Conservation (phyloP, 1,140 invertebrate species). For the Steinernema khuongi region DNA sequence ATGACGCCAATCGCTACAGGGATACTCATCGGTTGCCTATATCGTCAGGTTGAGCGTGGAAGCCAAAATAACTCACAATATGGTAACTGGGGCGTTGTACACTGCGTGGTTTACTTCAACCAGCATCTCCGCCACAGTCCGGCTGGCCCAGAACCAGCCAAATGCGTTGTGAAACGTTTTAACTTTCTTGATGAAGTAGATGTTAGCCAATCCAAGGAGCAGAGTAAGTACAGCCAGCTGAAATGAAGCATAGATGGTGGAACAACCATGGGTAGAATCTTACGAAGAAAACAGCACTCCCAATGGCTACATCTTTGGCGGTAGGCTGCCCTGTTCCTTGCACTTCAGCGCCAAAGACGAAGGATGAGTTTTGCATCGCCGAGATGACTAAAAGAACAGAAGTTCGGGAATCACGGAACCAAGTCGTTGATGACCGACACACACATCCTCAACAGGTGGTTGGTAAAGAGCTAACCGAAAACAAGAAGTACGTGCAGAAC, state of each 20-base stretch:
- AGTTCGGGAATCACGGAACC: neutral
- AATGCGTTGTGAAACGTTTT: neutral
- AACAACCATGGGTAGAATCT: neutral
- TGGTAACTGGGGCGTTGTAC: neutral
- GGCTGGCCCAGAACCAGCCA: neutral
- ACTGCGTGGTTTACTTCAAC: neutral
- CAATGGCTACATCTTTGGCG: neutral
- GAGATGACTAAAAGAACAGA: neutral
- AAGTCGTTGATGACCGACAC: neutral
- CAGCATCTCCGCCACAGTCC: neutral
- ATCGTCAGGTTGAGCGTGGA: no score
- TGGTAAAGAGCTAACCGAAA: neutral
- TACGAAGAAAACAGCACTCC: neutral
- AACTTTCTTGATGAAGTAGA: neutral
- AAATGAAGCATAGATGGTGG: neutral
- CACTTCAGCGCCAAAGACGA: neutral
- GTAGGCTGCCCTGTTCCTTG: neutral
- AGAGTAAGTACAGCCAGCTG: neutral
- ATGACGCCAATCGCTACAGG: neutral
- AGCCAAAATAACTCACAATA: neutral
- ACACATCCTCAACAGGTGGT: neutral
- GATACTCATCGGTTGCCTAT: neutral
- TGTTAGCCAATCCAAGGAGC: neutral
- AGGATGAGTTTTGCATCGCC: neutral
- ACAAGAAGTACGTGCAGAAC: neutral